These are phyloP conservation scores for Myotis pilosus DNA, from an alignment of 2,797 vertebrate genomes.

Conservation along the genomic window DNA sequence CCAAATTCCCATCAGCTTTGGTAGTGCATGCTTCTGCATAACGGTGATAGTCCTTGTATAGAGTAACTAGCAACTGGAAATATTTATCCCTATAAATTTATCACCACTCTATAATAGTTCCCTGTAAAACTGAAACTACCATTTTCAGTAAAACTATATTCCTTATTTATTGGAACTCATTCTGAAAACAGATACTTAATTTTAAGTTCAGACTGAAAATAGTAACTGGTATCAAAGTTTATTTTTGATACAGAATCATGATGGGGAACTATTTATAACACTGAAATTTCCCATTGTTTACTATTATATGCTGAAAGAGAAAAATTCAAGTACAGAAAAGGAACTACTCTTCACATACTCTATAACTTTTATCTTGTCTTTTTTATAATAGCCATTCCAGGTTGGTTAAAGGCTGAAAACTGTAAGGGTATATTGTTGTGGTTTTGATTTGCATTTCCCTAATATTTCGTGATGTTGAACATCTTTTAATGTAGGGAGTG, in stretches of 20 bases:
- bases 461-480: not conserved
- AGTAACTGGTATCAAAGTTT: slow-evolving; percentile 10
- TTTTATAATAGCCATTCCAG: not conserved
- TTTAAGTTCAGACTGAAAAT: not conserved
- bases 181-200: not conserved
- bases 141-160: not conserved
- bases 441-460: not conserved
- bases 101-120: not conserved
- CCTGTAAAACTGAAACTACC: not conserved
- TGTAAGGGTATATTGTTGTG: not conserved
- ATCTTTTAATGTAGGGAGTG: not conserved
- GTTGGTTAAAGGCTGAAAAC: not conserved
- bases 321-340: not conserved
- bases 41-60: not conserved
- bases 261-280: not conserved
- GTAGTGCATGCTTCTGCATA: not conserved
- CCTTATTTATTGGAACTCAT: not conserved
- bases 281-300: not conserved
- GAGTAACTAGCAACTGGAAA: not conserved
- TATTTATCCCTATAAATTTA: slow-evolving; percentile 15
- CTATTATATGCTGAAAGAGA: not conserved
- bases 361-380: not conserved
- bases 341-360: not conserved
- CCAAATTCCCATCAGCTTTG: slow-evolving; percentile 18
- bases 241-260: not conserved